phyloP scores from a whole-genome alignment of 2,797 vertebrate genomes.

The Garrulus glandarius region DNA sequence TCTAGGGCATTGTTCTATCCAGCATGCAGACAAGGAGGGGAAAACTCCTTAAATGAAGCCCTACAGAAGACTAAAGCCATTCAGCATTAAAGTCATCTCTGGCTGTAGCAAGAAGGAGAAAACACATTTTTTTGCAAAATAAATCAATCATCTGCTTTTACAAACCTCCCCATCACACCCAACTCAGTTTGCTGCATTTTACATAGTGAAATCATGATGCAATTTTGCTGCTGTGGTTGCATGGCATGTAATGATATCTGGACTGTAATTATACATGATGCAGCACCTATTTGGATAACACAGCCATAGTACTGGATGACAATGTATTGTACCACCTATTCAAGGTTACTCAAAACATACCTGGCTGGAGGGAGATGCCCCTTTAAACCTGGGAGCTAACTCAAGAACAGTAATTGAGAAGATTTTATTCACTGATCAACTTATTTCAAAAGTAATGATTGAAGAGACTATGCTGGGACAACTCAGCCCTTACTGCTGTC shows the following conservation, averaged over 20 bases:
- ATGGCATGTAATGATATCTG: background rate
- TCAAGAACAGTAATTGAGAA: background rate
- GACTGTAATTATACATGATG: background rate
- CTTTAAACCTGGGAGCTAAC: background rate
- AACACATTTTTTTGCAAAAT: background rate
- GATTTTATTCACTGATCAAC: background rate
- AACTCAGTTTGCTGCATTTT: background rate
- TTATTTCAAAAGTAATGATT: background rate
- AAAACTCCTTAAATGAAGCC: constrained; percentile 21
- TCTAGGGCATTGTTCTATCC: constrained; percentile 33
- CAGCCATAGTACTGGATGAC: background rate
- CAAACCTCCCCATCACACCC: background rate
- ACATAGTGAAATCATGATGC: background rate
- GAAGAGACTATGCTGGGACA: background rate
- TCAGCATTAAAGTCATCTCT: background rate
- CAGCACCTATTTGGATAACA: background rate
- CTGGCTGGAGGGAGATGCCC: background rate
- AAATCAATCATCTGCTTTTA: background rate
- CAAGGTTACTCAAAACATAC: background rate
- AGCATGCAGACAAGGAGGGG: background rate
- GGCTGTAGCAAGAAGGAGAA: background rate
- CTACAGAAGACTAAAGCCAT: background rate
- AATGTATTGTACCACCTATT: background rate
- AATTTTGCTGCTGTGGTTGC: background rate
- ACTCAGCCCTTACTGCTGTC: background rate